Evolutionary conservation across 2,113 vertebrate species (phyloP).

Genomic region (Pimephales promelas): DNA sequence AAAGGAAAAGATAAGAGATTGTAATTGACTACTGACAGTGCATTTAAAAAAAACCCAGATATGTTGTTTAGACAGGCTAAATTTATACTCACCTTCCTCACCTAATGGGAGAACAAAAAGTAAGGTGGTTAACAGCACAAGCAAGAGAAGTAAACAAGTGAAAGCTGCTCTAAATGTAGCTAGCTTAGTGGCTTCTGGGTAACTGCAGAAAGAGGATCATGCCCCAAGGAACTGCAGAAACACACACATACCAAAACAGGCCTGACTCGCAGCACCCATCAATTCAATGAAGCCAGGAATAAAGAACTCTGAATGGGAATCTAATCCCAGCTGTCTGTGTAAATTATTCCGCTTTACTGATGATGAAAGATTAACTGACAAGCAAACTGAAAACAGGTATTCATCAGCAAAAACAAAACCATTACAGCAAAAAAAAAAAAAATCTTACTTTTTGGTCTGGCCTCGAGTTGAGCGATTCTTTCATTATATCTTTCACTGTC

Average conservation of each 20-base stretch:
- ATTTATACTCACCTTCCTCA: conserved; percentile 24
- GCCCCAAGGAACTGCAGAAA: conserved; percentile 2
- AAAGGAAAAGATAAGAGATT: neutral
- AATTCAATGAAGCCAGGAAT: conserved; percentile 51
- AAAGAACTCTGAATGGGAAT: conserved; percentile 64
- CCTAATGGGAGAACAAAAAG: conserved; percentile 13
- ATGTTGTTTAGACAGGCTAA: neutral
- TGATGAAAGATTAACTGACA: neutral
- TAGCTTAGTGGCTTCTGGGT: neutral
- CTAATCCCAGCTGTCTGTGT: conserved; percentile 61
- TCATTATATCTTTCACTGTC: conserved; percentile 71
- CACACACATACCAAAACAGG: neutral
- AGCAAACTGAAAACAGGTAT: neutral
- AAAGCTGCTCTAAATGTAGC: conserved; percentile 29
- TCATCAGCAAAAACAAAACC: neutral
- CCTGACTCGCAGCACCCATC: neutral
- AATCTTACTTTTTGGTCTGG: conserved; percentile 71
- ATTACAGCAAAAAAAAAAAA: neutral
- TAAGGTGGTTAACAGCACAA: neutral
- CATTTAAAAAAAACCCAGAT: neutral
- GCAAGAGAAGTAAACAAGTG: neutral
- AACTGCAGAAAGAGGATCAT: conserved; percentile 22
- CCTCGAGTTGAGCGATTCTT: conserved; percentile 60
- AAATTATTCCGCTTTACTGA: conserved; percentile 60
- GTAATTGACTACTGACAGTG: neutral